These are phyloP conservation scores for Ceraclea dissimilis DNA, from an alignment of 2,888 invertebrate species.

Conservation along the genomic window DNA sequence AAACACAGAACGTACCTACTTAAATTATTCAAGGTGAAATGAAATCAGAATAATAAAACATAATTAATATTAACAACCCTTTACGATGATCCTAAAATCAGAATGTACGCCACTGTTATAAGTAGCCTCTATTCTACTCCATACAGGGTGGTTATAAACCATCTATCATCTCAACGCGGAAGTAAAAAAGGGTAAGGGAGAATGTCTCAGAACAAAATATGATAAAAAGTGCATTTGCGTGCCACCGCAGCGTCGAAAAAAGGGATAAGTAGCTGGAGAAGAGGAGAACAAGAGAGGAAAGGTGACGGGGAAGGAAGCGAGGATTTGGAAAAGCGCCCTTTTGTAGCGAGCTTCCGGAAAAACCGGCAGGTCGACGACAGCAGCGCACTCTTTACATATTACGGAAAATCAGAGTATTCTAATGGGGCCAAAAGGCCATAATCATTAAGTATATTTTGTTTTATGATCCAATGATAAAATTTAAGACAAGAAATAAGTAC, in stretches of 20 bases:
- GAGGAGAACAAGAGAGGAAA: neutral
- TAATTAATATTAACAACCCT: too few species aligned
- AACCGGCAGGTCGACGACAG: slow-evolving; percentile 18
- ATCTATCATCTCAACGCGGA: slow-evolving; percentile 25
- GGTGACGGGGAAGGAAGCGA: slow-evolving; percentile 14
- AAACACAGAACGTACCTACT: too few species aligned
- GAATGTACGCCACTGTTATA: slow-evolving; percentile 12
- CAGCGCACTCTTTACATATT: slow-evolving; percentile 7
- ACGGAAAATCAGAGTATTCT: neutral
- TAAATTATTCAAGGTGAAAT: too few species aligned
- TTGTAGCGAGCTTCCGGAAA: slow-evolving; percentile 22
- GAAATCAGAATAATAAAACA: too few species aligned
- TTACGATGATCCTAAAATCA: neutral
- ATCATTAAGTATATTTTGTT: too few species aligned
- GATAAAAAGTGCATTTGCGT: slow-evolving; percentile 27
- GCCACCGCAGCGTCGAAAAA: slow-evolving; percentile 5
- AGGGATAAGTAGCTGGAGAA: neutral
- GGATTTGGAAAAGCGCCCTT: slow-evolving; percentile 22
- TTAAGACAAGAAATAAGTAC: too few species aligned
- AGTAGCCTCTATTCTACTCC: slow-evolving; percentile 1
- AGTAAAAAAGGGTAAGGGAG: slow-evolving; percentile 25
- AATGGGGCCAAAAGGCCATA: neutral
- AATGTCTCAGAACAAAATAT: slow-evolving; percentile 26
- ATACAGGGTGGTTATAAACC: slow-evolving; percentile 21
- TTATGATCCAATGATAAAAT: too few species aligned